Evolutionary conservation across 35 echinoderm and acorn worm genomes (phyloP).

Genomic region (Heliocidaris erythrogramma): DNA sequence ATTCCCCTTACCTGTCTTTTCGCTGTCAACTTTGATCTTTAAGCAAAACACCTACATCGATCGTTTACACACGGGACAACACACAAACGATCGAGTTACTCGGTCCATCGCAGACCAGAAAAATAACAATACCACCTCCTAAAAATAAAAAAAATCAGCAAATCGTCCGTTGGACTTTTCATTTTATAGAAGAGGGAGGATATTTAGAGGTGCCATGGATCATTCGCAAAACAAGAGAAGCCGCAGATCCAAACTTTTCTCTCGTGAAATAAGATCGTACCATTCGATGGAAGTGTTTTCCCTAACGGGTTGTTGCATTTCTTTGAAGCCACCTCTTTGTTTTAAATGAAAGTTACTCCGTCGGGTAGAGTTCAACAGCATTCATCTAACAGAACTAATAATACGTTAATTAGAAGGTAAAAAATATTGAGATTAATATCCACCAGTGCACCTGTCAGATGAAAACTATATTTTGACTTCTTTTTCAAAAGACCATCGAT

Average conservation of each 20-base stretch:
- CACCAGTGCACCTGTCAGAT: too few species aligned
- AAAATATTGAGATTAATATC: too few species aligned
- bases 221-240: not conserved
- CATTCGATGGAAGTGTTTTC: not conserved
- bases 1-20: too few species aligned
- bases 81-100: slow-evolving; percentile 1
- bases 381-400: not conserved
- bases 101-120: not conserved
- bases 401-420: too few species aligned
- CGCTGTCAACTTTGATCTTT: slow-evolving; percentile 2
- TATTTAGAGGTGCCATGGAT: not conserved
- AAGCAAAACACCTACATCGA: slow-evolving; percentile 1
- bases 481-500: too few species aligned
- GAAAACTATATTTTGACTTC: too few species aligned
- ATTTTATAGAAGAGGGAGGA: not conserved
- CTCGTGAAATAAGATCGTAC: not conserved
- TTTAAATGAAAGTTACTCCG: not conserved
- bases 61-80: slow-evolving; percentile 8
- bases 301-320: not conserved
- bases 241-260: not conserved
- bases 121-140: not conserved
- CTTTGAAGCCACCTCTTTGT: not conserved
- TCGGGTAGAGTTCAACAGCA: not conserved
- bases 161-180: not conserved
- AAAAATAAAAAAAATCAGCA: not conserved